Conservation (phyloP, 2,113 vertebrate genomes). For the Serinus canaria region DNA sequence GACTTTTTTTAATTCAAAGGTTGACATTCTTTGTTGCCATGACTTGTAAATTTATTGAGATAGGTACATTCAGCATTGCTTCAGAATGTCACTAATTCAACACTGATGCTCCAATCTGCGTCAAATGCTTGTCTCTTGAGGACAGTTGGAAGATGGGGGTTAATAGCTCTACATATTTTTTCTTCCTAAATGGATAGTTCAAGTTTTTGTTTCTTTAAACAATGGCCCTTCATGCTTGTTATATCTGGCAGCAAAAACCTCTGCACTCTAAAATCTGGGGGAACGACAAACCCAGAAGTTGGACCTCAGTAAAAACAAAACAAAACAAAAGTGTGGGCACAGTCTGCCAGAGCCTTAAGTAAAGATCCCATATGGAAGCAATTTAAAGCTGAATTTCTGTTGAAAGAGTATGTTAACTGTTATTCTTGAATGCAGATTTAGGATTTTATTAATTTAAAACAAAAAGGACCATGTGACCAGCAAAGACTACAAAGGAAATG, state of each 20-base stretch:
- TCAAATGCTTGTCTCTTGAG: slow-evolving; percentile 11
- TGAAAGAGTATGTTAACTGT: slow-evolving; percentile 59
- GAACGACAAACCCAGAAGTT: slow-evolving; percentile 24
- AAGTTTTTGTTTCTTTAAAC: slow-evolving; percentile 49
- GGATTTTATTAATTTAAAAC: slow-evolving; percentile 74
- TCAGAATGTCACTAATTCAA: not conserved
- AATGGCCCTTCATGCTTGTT: slow-evolving; percentile 29
- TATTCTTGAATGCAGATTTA: slow-evolving; percentile 65
- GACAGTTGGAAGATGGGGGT: not conserved
- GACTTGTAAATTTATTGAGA: not conserved
- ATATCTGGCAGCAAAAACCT: slow-evolving; percentile 37
- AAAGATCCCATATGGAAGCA: slow-evolving; percentile 61
- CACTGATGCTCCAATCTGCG: not conserved
- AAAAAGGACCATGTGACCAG: slow-evolving; percentile 60
- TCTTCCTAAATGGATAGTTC: slow-evolving; percentile 23
- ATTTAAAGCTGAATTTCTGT: slow-evolving; percentile 68
- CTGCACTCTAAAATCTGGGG: slow-evolving; percentile 26
- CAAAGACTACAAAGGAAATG: slow-evolving; percentile 73
- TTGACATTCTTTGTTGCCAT: not conserved
- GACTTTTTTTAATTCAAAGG: not conserved
- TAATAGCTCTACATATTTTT: slow-evolving; percentile 32
- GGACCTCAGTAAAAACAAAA: slow-evolving; percentile 22
- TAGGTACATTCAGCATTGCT: not conserved
- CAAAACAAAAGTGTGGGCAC: slow-evolving; percentile 31
- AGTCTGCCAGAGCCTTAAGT: slow-evolving; percentile 49